Evolutionary conservation across 2,888 invertebrate species (phyloP).

Genomic region (Synergus itoensis): DNA sequence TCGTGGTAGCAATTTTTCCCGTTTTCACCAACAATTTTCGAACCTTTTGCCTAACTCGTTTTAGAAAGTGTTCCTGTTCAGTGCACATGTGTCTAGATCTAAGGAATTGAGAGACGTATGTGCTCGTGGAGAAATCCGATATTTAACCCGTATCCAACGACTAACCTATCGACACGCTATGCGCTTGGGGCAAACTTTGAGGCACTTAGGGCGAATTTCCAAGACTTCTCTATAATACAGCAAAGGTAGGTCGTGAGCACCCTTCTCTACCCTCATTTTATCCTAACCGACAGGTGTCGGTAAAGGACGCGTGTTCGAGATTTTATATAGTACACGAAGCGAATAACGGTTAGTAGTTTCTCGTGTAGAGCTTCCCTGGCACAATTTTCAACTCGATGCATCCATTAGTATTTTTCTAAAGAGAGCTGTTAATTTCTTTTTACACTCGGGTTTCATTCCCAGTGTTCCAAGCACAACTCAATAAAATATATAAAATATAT

Average conservation of each 20-base stretch:
- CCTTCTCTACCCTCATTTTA: conserved; percentile 6
- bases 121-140: background rate
- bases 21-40: background rate
- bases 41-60: background rate
- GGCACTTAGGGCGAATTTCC: conserved; percentile 23
- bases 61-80: background rate
- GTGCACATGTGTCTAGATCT: background rate
- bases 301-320: conserved; percentile 4
- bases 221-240: background rate
- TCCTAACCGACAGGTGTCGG: conserved; percentile 19
- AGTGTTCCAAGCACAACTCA: no score
- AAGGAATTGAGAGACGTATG: background rate
- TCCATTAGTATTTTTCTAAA: background rate
- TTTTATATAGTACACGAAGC: conserved; percentile 17
- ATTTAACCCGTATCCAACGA: background rate
- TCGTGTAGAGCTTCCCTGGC: background rate
- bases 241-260: conserved; percentile 4
- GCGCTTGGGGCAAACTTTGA: conserved; percentile 3
- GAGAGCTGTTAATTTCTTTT: no score
- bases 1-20: background rate
- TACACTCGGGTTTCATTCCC: no score
- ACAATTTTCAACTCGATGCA: background rate
- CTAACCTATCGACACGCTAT: conserved; percentile 29
- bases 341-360: conserved; percentile 33
- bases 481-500: no score